phyloP scores from a whole-genome alignment of 1,140 invertebrate genomes.

The Steinernema khuongi region DNA sequence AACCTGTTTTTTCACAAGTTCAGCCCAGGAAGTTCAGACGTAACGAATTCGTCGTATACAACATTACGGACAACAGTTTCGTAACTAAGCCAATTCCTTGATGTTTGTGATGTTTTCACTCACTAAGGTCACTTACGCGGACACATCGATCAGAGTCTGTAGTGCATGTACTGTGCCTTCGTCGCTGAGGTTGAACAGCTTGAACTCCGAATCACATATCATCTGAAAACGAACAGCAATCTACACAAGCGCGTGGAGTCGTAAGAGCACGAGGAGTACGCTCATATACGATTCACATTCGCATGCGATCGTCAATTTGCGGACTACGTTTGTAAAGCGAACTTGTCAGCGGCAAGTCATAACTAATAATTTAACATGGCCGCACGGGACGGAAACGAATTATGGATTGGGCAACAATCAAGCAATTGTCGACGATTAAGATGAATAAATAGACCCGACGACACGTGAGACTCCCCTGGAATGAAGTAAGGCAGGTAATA shows the following conservation, averaged over 20 bases:
- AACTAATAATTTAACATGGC: background rate
- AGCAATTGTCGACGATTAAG: background rate
- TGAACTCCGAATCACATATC: constrained; percentile 47
- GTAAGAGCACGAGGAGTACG: background rate
- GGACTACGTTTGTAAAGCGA: background rate
- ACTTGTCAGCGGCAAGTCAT: background rate
- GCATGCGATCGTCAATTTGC: background rate
- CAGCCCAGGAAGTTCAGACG: no score
- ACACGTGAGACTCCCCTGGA: background rate
- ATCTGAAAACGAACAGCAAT: constrained; percentile 26
- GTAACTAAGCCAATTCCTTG: no score
- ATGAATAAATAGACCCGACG: background rate
- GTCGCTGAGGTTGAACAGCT: constrained; percentile 44
- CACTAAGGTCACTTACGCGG: constrained; percentile 43
- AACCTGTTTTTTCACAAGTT: no score
- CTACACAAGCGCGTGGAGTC: background rate
- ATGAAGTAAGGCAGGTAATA: background rate
- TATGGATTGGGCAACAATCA: background rate
- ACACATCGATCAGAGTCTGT: constrained; percentile 45
- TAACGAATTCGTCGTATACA: no score
- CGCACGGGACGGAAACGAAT: background rate
- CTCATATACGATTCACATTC: background rate
- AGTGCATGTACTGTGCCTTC: constrained; percentile 42
- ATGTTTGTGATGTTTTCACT: no score
- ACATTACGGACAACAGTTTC: no score